Percentiles rank a stretch among this genome's conserved stretches.
Conservation (phyloP, 2,888 invertebrate genomes). For the Drosophila longiperda region DNA sequence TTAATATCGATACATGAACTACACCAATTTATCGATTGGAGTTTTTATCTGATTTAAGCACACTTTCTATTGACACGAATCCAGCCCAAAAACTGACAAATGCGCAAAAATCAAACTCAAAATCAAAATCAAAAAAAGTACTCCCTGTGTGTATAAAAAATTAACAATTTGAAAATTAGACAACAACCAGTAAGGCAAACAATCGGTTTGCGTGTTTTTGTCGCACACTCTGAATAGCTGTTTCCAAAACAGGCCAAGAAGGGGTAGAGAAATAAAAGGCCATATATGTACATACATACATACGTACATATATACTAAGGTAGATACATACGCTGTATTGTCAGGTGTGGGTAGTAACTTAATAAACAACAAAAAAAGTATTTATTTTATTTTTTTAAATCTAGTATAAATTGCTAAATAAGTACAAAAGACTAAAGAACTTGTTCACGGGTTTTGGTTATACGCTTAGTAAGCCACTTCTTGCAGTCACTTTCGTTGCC, state of each 20-base stretch:
- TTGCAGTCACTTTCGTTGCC: slow-evolving; percentile 9
- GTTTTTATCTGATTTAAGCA: neutral
- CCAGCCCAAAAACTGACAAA: neutral
- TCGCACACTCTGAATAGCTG: slow-evolving; percentile 42
- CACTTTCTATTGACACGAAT: slow-evolving; percentile 36
- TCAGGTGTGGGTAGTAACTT: slow-evolving; percentile 48
- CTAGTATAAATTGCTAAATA: slow-evolving; percentile 45
- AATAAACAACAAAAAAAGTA: slow-evolving; percentile 9
- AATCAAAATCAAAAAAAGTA: slow-evolving; percentile 7
- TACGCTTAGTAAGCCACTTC: neutral
- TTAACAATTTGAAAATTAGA: slow-evolving; percentile 33
- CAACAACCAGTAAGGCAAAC: slow-evolving; percentile 31
- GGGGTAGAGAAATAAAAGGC: slow-evolving; percentile 22
- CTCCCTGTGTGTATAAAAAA: slow-evolving; percentile 13
- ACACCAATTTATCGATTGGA: no score
- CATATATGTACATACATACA: neutral
- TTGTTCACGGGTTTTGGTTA: slow-evolving; percentile 21
- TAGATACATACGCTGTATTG: slow-evolving; percentile 14
- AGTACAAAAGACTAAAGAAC: slow-evolving; percentile 20
- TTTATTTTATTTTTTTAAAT: slow-evolving; percentile 16
- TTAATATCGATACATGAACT: neutral
- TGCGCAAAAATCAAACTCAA: slow-evolving; percentile 9
- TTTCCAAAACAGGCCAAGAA: slow-evolving; percentile 19
- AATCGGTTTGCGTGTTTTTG: slow-evolving; percentile 52
- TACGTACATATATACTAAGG: neutral